These are phyloP conservation scores for Pristionchus fissidentatus DNA, from an alignment of 2,888 invertebrate genomes.

Conservation along the genomic window DNA sequence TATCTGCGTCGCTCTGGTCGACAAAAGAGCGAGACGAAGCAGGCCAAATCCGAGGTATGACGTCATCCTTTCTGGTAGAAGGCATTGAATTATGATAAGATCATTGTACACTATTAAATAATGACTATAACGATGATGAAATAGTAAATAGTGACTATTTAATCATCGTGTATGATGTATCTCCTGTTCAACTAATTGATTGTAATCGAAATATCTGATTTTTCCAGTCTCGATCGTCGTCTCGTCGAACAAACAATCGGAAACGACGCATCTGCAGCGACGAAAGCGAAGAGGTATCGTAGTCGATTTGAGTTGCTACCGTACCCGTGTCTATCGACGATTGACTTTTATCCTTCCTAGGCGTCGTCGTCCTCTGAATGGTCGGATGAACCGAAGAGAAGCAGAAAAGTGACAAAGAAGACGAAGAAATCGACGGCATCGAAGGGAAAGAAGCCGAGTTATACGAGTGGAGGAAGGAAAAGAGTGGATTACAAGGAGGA, in stretches of 20 bases:
- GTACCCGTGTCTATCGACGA: no score
- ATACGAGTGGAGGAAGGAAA: constrained; percentile 48
- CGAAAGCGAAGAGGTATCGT: constrained; percentile 36
- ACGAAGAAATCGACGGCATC: constrained; percentile 4
- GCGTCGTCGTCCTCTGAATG: not conserved
- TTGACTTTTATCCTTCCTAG: not conserved
- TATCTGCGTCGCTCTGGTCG: constrained; percentile 62
- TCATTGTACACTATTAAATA: no score
- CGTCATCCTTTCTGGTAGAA: no score
- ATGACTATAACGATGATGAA: no score
- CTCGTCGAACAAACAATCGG: not conserved
- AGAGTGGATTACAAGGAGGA: constrained; percentile 62
- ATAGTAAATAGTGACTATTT: not conserved
- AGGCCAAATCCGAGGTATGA: constrained; percentile 5
- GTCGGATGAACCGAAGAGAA: constrained; percentile 42
- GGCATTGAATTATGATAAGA: not conserved
- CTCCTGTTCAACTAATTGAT: not conserved
- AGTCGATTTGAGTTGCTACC: not conserved
- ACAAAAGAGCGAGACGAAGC: constrained; percentile 45
- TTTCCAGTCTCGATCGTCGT: constrained; percentile 4
- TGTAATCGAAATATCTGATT: not conserved
- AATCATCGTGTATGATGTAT: not conserved
- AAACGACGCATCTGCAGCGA: constrained; percentile 31
- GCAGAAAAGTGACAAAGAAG: not conserved
- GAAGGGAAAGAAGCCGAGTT: not conserved